These are phyloP conservation scores for Setipinna tenuifilis DNA, from an alignment of 2,797 vertebrate species.

Conservation along the genomic window DNA sequence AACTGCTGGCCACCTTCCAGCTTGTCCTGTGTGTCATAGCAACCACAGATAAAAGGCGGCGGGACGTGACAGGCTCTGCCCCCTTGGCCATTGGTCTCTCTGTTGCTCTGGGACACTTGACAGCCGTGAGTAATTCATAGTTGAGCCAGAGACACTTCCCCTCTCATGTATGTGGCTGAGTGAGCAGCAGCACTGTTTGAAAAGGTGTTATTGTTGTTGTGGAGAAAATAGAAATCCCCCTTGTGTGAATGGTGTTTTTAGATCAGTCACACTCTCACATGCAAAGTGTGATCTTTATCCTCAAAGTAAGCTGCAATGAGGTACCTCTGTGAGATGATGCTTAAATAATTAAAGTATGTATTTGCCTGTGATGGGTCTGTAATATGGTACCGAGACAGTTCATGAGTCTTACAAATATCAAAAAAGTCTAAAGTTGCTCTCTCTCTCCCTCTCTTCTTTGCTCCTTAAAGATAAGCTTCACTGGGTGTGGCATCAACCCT, in stretches of 20 bases:
- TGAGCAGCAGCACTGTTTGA: conserved; percentile 28
- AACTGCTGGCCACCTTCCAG: conserved; percentile 94
- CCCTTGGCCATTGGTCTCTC: conserved; percentile 95
- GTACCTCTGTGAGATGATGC: too few relatives aligned
- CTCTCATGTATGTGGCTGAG: background rate
- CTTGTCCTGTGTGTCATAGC: conserved; percentile 95
- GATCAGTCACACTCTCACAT: too few relatives aligned
- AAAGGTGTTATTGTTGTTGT: background rate
- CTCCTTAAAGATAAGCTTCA: conserved; percentile 89
- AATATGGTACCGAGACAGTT: too few relatives aligned
- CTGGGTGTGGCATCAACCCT: conserved; percentile 95
- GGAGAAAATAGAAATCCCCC: background rate
- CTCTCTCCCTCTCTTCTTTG: background rate
- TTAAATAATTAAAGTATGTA: too few relatives aligned
- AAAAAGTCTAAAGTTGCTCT: too few relatives aligned
- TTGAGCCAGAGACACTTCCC: background rate
- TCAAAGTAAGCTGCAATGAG: too few relatives aligned
- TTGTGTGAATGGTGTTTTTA: too few relatives aligned
- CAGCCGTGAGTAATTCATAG: conserved; percentile 83
- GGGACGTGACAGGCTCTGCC: conserved; percentile 87
- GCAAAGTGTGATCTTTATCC: too few relatives aligned
- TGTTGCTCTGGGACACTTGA: conserved; percentile 90
- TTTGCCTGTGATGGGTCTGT: too few relatives aligned
- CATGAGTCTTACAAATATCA: too few relatives aligned
- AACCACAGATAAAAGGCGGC: conserved; percentile 90